A percentile compares a stretch with the other conserved stretches of the same genome.
phyloP scores from a whole-genome alignment of 2,888 invertebrate species.

The Hyppa rectilinea region DNA sequence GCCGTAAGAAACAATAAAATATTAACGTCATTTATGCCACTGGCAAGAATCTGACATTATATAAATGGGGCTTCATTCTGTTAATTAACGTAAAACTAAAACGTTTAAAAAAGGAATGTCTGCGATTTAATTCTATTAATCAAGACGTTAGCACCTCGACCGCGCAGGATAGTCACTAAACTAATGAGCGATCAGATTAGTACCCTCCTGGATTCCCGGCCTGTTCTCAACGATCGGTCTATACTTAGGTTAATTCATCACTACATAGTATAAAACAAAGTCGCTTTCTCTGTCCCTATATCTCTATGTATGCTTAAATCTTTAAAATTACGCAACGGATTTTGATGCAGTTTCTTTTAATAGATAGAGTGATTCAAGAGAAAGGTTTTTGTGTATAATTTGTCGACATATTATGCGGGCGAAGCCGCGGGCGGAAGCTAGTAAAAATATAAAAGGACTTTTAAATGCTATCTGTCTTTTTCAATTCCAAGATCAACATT shows the following conservation, averaged over 20 bases:
- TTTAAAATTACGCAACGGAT: too few relatives aligned
- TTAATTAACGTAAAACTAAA: slow-evolving; percentile 6
- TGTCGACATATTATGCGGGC: too few relatives aligned
- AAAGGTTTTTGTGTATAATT: too few relatives aligned
- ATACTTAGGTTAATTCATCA: background rate
- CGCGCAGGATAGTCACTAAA: slow-evolving; percentile 63
- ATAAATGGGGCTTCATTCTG: too few relatives aligned
- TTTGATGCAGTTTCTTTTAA: too few relatives aligned
- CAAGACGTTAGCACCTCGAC: slow-evolving; percentile 68
- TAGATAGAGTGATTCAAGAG: too few relatives aligned
- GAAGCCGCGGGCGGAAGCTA: too few relatives aligned
- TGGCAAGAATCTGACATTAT: too few relatives aligned
- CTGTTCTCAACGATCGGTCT: slow-evolving; percentile 1
- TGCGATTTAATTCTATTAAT: slow-evolving; percentile 70
- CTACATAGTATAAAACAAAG: too few relatives aligned
- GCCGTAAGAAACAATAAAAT: background rate
- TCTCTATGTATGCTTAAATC: too few relatives aligned
- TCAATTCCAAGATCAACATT: background rate
- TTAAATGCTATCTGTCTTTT: background rate
- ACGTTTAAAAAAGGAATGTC: slow-evolving; percentile 18
- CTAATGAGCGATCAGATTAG: slow-evolving; percentile 69
- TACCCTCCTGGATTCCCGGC: slow-evolving; percentile 16
- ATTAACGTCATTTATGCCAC: background rate
- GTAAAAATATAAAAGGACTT: background rate
- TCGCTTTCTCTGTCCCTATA: too few relatives aligned